phyloP scores from a whole-genome alignment of 1,140 invertebrate genomes.

The Penaeus vannamei region DNA sequence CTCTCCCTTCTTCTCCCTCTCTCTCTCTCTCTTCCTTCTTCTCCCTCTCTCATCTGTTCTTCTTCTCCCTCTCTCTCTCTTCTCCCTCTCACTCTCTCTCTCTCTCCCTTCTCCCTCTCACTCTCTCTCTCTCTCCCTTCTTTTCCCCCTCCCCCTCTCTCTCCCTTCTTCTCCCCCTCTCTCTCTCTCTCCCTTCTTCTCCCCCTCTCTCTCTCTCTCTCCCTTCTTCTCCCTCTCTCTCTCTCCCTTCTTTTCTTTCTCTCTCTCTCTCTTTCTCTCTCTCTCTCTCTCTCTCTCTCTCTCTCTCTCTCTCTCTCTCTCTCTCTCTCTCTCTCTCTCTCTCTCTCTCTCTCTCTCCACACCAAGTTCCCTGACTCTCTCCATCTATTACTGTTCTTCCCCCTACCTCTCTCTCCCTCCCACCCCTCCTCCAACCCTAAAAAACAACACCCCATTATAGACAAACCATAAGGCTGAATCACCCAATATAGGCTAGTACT shows the following conservation, averaged over 20 bases:
- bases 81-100: neutral
- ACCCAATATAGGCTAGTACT: too few relatives aligned
- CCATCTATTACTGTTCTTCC: too few relatives aligned
- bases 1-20: constrained; percentile 5
- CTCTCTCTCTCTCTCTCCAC: neutral
- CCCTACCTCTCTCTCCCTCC: too few relatives aligned
- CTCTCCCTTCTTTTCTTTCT: neutral
- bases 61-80: neutral
- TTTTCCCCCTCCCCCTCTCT: neutral
- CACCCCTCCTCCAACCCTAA: too few relatives aligned
- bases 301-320: neutral
- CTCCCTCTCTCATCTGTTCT: neutral
- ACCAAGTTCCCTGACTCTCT: too few relatives aligned
- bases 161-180: neutral
- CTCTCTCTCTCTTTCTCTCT: neutral
- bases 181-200: neutral
- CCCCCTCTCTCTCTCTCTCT: neutral
- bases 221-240: neutral
- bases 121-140: neutral
- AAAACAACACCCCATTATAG: too few relatives aligned
- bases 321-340: neutral
- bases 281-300: neutral
- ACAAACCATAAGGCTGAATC: too few relatives aligned
- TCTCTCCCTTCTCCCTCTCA: neutral
- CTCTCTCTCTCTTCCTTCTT: neutral